These are phyloP conservation scores for Diachrysia chrysitis DNA, from an alignment of 2,888 invertebrate genomes.

Conservation along the genomic window DNA sequence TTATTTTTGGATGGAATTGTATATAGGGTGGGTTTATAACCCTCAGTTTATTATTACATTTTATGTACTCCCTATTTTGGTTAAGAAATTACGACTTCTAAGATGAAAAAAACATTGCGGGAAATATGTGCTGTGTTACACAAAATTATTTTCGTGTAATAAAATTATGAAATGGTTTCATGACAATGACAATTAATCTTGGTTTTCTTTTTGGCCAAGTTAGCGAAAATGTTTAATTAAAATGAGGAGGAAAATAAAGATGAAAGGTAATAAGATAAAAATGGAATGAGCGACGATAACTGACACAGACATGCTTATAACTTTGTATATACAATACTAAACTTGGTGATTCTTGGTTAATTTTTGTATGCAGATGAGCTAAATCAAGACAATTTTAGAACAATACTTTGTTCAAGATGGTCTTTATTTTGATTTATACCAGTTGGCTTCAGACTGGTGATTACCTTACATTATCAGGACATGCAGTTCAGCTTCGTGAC, in stretches of 20 bases:
- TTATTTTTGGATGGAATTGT: conserved; percentile 52
- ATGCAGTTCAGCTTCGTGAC: neutral
- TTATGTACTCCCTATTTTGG: conserved; percentile 27
- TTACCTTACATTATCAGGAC: neutral
- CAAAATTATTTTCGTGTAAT: neutral
- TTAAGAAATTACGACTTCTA: conserved; percentile 19
- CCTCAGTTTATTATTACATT: conserved; percentile 46
- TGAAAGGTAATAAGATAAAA: conserved; percentile 10
- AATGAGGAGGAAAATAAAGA: conserved; percentile 9
- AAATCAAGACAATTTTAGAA: neutral
- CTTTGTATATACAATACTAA: neutral
- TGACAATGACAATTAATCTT: conserved; percentile 9
- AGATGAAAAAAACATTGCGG: neutral
- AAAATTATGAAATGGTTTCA: conserved; percentile 1
- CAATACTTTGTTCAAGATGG: neutral
- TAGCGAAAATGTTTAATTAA: conserved; percentile 10
- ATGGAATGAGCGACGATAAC: conserved; percentile 5
- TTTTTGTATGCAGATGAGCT: conserved; percentile 1
- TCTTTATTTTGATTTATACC: neutral
- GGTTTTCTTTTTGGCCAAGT: conserved; percentile 7
- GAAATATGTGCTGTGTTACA: neutral
- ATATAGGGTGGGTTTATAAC: conserved; percentile 34
- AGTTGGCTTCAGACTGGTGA: neutral
- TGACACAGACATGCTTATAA: conserved; percentile 1
- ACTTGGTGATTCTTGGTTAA: neutral